Evolutionary conservation across 2,888 invertebrate genomes (phyloP).

Genomic region (Clostera curtula): DNA sequence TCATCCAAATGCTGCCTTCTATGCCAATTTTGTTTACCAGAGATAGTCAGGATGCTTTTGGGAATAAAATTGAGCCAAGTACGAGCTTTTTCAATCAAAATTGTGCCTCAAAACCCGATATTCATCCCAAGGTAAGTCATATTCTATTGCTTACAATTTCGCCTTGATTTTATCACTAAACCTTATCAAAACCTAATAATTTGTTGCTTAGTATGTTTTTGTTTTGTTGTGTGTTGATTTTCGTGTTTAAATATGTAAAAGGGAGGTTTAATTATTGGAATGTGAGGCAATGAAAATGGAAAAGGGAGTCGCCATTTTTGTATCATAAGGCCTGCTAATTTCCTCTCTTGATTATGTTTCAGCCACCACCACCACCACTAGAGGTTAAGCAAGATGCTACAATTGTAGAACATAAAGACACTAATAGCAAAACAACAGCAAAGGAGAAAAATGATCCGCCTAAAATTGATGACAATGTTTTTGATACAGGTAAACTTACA

Average conservation of each 20-base stretch:
- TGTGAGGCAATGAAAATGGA: constrained; percentile 9
- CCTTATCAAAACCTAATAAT: no score
- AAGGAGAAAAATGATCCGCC: constrained; percentile 47
- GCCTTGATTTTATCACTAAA: no score
- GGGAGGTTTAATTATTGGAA: constrained; percentile 7
- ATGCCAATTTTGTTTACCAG: constrained; percentile 66
- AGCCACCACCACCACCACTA: constrained; percentile 36
- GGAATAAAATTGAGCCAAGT: constrained; percentile 61
- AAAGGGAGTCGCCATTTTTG: constrained; percentile 40
- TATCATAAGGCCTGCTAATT: constrained; percentile 22
- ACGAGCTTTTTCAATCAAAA: constrained; percentile 56
- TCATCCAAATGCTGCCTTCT: constrained; percentile 68
- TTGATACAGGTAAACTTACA: constrained; percentile 49
- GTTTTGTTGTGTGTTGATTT: no score
- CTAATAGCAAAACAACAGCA: constrained; percentile 30
- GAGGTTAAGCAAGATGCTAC: constrained; percentile 27
- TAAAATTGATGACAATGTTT: constrained; percentile 41
- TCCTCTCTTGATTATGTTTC: constrained; percentile 30
- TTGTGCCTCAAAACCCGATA: constrained; percentile 38
- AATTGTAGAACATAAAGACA: constrained; percentile 29
- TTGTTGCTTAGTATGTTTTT: no score
- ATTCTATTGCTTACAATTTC: no score
- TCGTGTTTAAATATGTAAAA: no score
- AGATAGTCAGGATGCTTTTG: constrained; percentile 68
- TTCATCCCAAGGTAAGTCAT: constrained; percentile 53